Evolutionary conservation across 1,140 invertebrate species (phyloP).

Genomic region (Rhyacophila brunnea): DNA sequence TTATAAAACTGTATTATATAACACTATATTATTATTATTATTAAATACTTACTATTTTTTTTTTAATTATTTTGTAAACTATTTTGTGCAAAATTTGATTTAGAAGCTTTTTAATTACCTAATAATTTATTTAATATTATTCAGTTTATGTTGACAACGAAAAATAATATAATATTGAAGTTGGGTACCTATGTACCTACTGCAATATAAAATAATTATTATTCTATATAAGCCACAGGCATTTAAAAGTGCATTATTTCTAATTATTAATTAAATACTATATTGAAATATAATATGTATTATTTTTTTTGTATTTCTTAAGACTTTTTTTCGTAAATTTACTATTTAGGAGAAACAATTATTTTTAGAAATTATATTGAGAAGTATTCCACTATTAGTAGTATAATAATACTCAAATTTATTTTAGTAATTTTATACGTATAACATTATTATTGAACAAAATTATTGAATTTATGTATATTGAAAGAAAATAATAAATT

Average conservation of each 20-base stretch:
- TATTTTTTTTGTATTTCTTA: background rate
- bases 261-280: background rate
- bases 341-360: background rate
- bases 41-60: background rate
- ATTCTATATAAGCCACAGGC: background rate
- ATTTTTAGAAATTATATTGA: too few relatives aligned
- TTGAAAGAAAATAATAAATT: background rate
- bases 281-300: background rate
- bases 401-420: background rate
- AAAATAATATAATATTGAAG: background rate
- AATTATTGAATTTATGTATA: background rate
- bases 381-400: background rate
- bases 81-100: background rate
- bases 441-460: background rate
- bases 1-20: too few relatives aligned
- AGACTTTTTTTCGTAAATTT: background rate
- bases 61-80: background rate
- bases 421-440: background rate
- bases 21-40: too few relatives aligned
- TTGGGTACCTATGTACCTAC: background rate
- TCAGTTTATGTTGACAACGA: background rate
- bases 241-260: background rate
- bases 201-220: background rate
- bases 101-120: background rate
- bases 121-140: conserved; percentile 1